Base-by-base conservation (phyloP, 2,888 invertebrate species). In the Trissolcus brochymenae region DNA sequence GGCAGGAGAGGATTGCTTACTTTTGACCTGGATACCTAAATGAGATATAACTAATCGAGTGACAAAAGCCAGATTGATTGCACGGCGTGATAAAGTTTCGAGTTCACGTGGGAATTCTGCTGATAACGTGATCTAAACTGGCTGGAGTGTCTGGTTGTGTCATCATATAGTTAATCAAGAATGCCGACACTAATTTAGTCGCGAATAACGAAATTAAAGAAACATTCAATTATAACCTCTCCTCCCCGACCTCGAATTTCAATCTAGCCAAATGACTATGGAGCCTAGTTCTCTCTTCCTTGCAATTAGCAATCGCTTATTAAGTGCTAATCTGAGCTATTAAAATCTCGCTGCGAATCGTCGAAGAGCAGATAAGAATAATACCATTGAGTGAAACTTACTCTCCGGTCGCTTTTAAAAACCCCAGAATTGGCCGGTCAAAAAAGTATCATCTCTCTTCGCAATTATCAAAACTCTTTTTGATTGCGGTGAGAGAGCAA, bases 221-320 rank as follows among this genome's bases (percentile, higher is more conserved):
- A 55, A 29, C 13, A 13, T 35, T n/a, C 14, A 55, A 55, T 64
- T 65, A 35, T 35, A 35, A 35, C 9, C 35, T 11, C 35, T 35
- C 35, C 35, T 9, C 11, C 11, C 35, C 35, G 59, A 19, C 54
- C 25, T 59, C 68, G 61, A 61, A 61, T 70, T 55, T 25, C 49
- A 54, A 50, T 35, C 35, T 14, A 49, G 16, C 43, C 62, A 72
- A 72, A 35, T 35, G 35, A 35, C 35, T 16, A 16, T 72, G 57
- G 64, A 72, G 57, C 43, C 71, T 40, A 40, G 13, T 17, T 40
- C 64, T 72, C 64, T 72, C 59, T 57, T 55, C n/a, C 4, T n/a
- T 14, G 64, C 71, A 71, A 71, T 71, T 64, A 72, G 65, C 64
- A 64, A 66, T 59, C 51, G 43, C 29, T 57, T 56, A 71, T 71